Conservation (phyloP, 1,140 invertebrate species). For the Glossosoma conforme region DNA sequence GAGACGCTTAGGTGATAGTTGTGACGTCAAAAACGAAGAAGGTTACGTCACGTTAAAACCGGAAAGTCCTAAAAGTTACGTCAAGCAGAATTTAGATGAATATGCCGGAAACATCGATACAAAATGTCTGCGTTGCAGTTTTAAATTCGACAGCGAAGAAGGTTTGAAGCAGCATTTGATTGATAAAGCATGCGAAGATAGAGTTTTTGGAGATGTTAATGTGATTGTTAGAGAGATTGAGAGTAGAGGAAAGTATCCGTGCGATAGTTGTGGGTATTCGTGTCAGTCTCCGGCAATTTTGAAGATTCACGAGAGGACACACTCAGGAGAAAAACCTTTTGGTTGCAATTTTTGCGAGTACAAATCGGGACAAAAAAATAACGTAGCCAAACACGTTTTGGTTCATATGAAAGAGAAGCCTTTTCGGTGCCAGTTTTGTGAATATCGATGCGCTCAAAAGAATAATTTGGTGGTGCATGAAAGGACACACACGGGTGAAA, state of each 20-base stretch:
- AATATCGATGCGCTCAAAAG: conserved; percentile 63
- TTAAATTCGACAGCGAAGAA: too few species aligned
- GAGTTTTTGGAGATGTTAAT: not conserved
- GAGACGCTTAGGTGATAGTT: too few species aligned
- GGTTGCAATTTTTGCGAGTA: conserved; percentile 64
- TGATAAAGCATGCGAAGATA: too few species aligned
- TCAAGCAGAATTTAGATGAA: too few species aligned
- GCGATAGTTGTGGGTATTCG: conserved; percentile 42
- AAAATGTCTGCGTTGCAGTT: too few species aligned
- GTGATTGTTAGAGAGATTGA: conserved; percentile 35
- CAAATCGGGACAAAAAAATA: conserved; percentile 72
- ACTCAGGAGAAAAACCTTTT: conserved; percentile 57
- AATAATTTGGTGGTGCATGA: conserved; percentile 53
- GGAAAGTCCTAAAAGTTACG: too few species aligned
- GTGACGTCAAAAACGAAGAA: too few species aligned
- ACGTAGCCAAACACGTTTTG: conserved; percentile 69
- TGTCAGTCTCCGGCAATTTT: conserved; percentile 55
- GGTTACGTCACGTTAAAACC: too few species aligned
- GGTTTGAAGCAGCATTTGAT: too few species aligned
- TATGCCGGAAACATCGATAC: too few species aligned
- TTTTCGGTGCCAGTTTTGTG: conserved; percentile 65
- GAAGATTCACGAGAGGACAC: conserved; percentile 62
- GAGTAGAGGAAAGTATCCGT: conserved; percentile 42
- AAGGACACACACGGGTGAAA: conserved; percentile 56
- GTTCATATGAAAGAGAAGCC: conserved; percentile 73